phyloP scores from a whole-genome alignment of 2,797 vertebrate genomes.

The Taenioides sp. region DNA sequence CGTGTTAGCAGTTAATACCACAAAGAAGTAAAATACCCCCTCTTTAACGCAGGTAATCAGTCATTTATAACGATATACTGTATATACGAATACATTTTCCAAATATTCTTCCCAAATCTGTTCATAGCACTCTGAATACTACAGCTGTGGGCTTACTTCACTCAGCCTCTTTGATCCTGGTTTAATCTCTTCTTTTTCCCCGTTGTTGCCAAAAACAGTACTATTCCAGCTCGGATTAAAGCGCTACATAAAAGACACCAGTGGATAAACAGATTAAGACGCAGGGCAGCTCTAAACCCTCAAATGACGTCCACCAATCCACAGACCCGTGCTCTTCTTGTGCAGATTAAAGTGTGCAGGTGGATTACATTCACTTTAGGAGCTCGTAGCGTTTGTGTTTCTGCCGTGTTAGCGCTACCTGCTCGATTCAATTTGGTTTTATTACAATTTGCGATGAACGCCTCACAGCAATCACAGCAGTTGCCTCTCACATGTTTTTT shows the following conservation, averaged over 20 bases:
- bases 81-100: too few species aligned
- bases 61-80: too few species aligned
- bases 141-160: too few species aligned
- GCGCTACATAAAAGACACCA: neutral
- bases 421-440: neutral
- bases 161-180: neutral
- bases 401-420: neutral
- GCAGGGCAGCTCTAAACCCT: neutral
- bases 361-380: neutral
- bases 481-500: neutral
- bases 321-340: neutral
- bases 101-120: too few species aligned
- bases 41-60: too few species aligned
- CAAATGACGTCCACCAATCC: slow-evolving; percentile 5
- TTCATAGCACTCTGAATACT: too few species aligned
- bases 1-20: too few species aligned
- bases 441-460: neutral
- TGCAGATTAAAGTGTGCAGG: neutral
- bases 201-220: neutral
- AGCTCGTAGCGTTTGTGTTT: neutral
- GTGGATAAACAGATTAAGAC: slow-evolving; percentile 2
- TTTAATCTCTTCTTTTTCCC: neutral
- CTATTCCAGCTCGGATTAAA: neutral
- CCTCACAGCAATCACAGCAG: neutral
- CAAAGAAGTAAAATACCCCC: too few species aligned